Evolutionary conservation across 2,113 vertebrate species (phyloP).

Genomic region (Puffinus mauretanicus): DNA sequence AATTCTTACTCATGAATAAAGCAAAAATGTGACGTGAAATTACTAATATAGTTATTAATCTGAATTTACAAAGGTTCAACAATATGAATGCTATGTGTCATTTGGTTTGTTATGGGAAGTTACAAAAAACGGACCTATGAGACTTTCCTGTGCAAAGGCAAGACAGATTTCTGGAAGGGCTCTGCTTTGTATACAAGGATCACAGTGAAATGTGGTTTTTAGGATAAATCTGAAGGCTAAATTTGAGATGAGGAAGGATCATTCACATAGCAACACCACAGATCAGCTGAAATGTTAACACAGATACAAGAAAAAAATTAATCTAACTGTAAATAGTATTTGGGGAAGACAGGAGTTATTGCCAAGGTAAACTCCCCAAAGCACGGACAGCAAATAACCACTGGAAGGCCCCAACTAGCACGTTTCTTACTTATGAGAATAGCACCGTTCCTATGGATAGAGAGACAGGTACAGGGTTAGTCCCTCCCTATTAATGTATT

Average conservation of each 20-base stretch:
- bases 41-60: neutral
- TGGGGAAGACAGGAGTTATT: neutral
- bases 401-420: neutral
- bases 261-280: neutral
- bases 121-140: neutral
- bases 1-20: neutral
- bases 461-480: neutral
- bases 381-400: neutral
- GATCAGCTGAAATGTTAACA: neutral
- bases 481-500: neutral
- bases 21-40: neutral
- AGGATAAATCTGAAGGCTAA: neutral
- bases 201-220: neutral
- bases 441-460: neutral
- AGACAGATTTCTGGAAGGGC: neutral
- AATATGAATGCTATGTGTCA: neutral
- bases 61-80: neutral
- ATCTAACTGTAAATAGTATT: neutral
- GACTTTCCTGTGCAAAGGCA: neutral
- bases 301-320: neutral
- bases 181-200: neutral
- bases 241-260: neutral
- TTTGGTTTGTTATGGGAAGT: neutral
- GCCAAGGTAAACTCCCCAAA: neutral
- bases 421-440: neutral